Conservation (phyloP, 2,113 vertebrate species). For the Sturnira hondurensis region DNA sequence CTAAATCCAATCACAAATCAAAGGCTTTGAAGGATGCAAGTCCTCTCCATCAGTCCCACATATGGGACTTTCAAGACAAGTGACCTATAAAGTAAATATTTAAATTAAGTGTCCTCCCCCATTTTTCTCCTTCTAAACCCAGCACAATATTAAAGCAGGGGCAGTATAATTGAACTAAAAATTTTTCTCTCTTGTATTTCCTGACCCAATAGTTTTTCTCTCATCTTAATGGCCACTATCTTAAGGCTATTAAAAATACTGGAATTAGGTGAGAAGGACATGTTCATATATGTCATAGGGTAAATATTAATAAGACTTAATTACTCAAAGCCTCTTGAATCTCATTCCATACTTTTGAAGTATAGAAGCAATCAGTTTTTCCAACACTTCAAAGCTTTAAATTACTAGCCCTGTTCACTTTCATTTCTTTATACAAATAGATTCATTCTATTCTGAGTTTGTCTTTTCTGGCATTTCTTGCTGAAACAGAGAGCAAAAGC, state of each 20-base stretch:
- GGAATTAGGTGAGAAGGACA: background rate
- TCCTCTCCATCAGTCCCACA: background rate
- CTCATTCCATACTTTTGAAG: background rate
- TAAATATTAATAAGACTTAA: background rate
- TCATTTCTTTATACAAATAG: background rate
- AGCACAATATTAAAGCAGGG: background rate
- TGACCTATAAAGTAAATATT: background rate
- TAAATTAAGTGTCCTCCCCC: background rate
- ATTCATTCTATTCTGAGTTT: background rate
- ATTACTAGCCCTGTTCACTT: background rate
- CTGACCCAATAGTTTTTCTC: background rate
- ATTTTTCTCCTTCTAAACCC: background rate
- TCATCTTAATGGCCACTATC: background rate
- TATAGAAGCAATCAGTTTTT: background rate
- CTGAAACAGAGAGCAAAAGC: background rate
- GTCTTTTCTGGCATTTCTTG: background rate
- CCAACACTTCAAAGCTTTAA: background rate
- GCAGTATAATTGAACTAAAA: background rate
- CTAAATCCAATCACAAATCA: background rate
- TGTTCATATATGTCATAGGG: background rate
- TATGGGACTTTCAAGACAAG: background rate
- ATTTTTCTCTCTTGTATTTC: background rate
- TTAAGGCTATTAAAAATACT: background rate
- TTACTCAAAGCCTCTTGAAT: background rate
- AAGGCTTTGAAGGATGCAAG: background rate